Base-by-base conservation (phyloP, 2,888 invertebrate species). In the Sarcophaga rosellei region DNA sequence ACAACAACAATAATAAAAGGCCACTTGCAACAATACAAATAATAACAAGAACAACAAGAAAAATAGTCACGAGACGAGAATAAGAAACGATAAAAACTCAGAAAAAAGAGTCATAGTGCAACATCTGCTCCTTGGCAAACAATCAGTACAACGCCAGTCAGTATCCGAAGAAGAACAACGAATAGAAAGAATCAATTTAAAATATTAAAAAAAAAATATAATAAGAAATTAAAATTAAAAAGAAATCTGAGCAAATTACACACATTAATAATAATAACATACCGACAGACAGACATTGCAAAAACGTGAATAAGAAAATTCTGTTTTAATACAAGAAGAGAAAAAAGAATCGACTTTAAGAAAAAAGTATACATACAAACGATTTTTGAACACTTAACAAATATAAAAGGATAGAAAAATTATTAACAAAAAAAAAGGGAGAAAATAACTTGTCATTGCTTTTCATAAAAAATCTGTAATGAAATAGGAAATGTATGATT, bases 111-210 rank as follows among this genome's bases (percentile, higher is more conserved):
- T 85, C 86, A 81, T 81, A 85, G 75, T 88, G 90, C 90, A 90
- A 90, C 91, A 91, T 91, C 91, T 92, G 91, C 92, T 91, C 91
- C 90, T 91, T 92, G 91, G 90, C 90, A 91, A 92, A 91, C 89
- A 89, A 89, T 91, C 91, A 92, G 91, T 91, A 90, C 91, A 91
- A 91, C 91, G 92, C 87, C 91, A 90, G 91, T 89, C 91, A 91
- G 90, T 88, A 87, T 85, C 87, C 83, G 87, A 85, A 81, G 85
- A 87, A 85, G 85, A 87, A 87, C 85, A 87, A 87, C 85, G 85
- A 85, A 87, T 81, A 86, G 69, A 83, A 75, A 78, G 78, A 61
- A 81, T 57, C 65, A 73, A 45, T 47, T 74, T 47, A 47, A 69
- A 47, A 69, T 47, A 65, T n/a, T 35, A 21, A 17, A 35, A 44